Percentiles rank a stretch among this genome's conserved stretches.
These are phyloP conservation scores for Alfaro cultratus DNA, from an alignment of 2,797 vertebrate species.

Conservation along the genomic window DNA sequence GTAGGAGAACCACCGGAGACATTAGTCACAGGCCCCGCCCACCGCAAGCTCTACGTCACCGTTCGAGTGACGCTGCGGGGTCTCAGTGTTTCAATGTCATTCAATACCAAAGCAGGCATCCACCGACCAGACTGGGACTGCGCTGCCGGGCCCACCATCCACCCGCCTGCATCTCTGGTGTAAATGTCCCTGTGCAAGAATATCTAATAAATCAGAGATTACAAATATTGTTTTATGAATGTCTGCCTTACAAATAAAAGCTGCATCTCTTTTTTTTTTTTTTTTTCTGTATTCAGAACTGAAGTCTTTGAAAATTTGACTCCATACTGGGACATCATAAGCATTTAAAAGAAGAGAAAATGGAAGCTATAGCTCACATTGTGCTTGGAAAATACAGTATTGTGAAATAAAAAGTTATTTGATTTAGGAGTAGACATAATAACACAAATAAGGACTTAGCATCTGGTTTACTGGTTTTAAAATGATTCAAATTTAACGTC, in stretches of 20 bases:
- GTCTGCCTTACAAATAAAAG: neutral
- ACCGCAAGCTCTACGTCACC: slow-evolving; percentile 53
- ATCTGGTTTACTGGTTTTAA: neutral
- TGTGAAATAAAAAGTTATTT: neutral
- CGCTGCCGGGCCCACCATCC: no score
- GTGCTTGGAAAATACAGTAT: neutral
- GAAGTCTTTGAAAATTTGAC: neutral
- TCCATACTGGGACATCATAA: neutral
- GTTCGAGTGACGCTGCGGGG: neutral
- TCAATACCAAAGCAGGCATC: neutral
- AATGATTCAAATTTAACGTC: neutral
- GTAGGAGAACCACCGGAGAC: slow-evolving; percentile 29
- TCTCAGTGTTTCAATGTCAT: slow-evolving; percentile 5
- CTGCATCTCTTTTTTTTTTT: no score
- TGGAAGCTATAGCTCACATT: neutral
- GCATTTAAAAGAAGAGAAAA: neutral
- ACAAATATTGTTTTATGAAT: neutral
- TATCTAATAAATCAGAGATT: no score
- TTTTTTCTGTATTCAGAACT: neutral
- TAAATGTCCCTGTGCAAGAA: no score
- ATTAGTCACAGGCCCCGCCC: slow-evolving; percentile 57
- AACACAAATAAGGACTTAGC: neutral
- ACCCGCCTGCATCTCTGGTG: no score
- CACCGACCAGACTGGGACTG: neutral
- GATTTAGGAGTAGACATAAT: neutral